phyloP scores from a whole-genome alignment of 2,797 vertebrate species.

The Hippoglossus hippoglossus region DNA sequence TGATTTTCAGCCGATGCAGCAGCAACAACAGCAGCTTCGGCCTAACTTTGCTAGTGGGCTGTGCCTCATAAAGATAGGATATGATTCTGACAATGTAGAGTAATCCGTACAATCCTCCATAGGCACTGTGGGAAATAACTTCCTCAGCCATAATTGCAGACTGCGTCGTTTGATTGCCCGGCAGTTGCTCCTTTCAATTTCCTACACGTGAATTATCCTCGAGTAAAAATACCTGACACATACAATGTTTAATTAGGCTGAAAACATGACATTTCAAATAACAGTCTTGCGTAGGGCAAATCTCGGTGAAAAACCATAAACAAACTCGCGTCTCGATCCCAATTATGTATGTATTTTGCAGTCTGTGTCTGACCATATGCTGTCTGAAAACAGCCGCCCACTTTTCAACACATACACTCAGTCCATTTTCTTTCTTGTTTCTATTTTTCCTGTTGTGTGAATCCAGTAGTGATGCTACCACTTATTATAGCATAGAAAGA shows the following conservation, averaged over 20 bases:
- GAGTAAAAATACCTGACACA: neutral
- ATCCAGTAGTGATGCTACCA: slow-evolving; percentile 62
- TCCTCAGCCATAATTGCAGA: slow-evolving; percentile 2
- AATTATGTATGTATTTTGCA: slow-evolving; percentile 17
- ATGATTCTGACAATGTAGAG: slow-evolving; percentile 40
- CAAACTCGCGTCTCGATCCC: neutral
- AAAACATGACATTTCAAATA: slow-evolving; percentile 1
- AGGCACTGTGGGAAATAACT: slow-evolving; percentile 21
- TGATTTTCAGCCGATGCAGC: neutral
- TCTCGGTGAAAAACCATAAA: neutral
- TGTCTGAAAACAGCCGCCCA: slow-evolving; percentile 1
- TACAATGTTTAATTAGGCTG: slow-evolving; percentile 19
- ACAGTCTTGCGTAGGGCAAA: neutral
- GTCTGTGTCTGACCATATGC: slow-evolving; percentile 25
- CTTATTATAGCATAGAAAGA: slow-evolving; percentile 61
- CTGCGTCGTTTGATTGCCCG: neutral
- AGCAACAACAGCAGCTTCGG: slow-evolving; percentile 23
- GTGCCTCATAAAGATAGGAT: slow-evolving; percentile 57
- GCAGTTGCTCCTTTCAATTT: slow-evolving; percentile 11
- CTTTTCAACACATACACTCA: neutral
- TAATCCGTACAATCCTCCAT: slow-evolving; percentile 34
- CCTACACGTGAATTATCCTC: neutral
- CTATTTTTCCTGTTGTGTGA: slow-evolving; percentile 44
- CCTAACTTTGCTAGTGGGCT: slow-evolving; percentile 24
- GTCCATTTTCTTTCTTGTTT: slow-evolving; percentile 30